Evolutionary conservation across 2,888 invertebrate species (phyloP).

Genomic region (Nephrotoma appendiculata): DNA sequence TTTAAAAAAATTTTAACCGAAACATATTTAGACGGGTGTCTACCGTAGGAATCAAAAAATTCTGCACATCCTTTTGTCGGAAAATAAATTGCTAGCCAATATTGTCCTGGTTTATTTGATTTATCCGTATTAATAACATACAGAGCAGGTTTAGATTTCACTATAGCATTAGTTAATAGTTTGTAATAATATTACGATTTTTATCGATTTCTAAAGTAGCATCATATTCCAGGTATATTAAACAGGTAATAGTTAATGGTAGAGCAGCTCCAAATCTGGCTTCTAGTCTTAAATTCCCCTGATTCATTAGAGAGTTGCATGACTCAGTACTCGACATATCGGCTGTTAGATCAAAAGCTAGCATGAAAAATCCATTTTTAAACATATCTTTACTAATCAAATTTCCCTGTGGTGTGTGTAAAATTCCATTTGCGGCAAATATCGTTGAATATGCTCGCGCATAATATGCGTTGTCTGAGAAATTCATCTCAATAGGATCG

Average conservation of each 20-base stretch:
- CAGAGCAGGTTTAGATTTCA: not conserved
- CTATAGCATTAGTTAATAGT: no score
- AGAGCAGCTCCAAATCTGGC: not conserved
- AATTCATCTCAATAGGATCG: not conserved
- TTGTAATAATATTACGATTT: not conserved
- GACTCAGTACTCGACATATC: not conserved
- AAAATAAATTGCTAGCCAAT: not conserved
- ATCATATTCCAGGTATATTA: not conserved
- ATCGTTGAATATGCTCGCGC: not conserved
- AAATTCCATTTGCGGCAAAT: not conserved
- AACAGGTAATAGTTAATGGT: not conserved
- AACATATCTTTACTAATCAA: not conserved
- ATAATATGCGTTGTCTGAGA: not conserved
- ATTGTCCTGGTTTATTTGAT: not conserved
- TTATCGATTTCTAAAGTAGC: not conserved
- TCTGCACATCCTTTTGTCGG: not conserved
- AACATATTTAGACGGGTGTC: not conserved
- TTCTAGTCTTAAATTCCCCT: not conserved
- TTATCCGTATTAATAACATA: not conserved
- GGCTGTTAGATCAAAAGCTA: not conserved
- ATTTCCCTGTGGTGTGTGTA: not conserved
- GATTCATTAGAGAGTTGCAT: not conserved
- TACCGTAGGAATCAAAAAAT: not conserved
- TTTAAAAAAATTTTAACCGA: not conserved
- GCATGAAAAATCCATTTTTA: not conserved